Base-by-base conservation (phyloP, 2,113 vertebrate genomes). In the Carassius gibelio region DNA sequence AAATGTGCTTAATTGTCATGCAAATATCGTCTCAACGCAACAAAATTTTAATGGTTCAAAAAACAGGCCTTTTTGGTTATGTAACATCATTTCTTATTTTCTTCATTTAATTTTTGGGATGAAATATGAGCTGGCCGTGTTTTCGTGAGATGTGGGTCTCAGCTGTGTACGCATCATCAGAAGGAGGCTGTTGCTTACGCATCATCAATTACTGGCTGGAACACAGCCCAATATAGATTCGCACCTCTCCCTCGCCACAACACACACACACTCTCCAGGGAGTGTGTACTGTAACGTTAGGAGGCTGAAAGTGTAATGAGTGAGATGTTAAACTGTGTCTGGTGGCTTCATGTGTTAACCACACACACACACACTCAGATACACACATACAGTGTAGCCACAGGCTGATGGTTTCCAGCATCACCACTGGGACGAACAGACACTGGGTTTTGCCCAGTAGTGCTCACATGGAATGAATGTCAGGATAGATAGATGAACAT, bases 161-260 rank as follows among this genome's bases (percentile, higher is more conserved):
- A 90, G 93, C 91, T 92, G 93, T 86, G 89, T 78, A 80, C 81
- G 71, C 87, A 91, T 87, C 90, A 87, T 85, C 83, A 85, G 42
- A 34, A 81, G 42, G 79, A 34, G 59, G 42, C 79, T 66, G 79
- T 50, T 81, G 62, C 45, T 69, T 69, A 68, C 62, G 59, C 85
- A 52, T 81, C 88, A 86, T 90, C 90, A 90, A 84, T 89, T 66
- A 81, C 78, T 87, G 89, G 88, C 90, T 90, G 69, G 88, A 87
- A 92, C 88, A 55, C 75, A 81, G 91, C 92, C 88, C 90, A 90
- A 94, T 92, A 93, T 93, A 93, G 90, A 92, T 84, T 42, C 61
- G 79, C 36, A 85, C 57, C 15, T 91, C 52, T 77, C 52, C 52
- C 75, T 77, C 52, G 11, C 21, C 34, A 59, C 52, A n/a, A 59